Percentiles rank a stretch among this genome's conserved stretches.
phyloP scores from a whole-genome alignment of 2,797 vertebrate species.

The Novumbra hubbsi region DNA sequence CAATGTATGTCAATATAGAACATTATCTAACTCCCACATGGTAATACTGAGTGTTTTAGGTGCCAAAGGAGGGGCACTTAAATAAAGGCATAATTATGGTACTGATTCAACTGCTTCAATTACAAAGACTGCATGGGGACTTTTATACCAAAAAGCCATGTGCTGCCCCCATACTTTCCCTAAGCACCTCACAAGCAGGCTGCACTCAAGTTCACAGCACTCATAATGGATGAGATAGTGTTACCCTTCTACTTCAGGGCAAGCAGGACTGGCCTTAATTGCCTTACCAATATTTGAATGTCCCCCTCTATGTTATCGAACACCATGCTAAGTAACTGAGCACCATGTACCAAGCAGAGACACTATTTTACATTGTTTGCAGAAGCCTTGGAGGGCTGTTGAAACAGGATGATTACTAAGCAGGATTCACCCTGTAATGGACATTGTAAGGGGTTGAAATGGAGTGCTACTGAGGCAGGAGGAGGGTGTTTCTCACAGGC shows the following conservation, averaged over 20 bases:
- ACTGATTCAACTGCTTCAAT: too few species aligned
- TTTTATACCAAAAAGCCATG: slow-evolving; percentile 69
- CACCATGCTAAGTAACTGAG: slow-evolving; percentile 72
- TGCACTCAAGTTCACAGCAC: slow-evolving; percentile 62
- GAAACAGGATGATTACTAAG: slow-evolving; percentile 69
- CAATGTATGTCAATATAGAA: too few species aligned
- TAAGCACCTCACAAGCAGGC: slow-evolving; percentile 41
- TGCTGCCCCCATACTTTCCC: slow-evolving; percentile 37
- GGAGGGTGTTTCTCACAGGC: not conserved
- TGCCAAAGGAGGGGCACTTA: too few species aligned
- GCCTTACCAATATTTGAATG: slow-evolving; percentile 80
- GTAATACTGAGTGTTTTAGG: too few species aligned
- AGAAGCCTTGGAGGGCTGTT: slow-evolving; percentile 57
- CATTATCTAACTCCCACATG: too few species aligned
- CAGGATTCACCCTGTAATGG: slow-evolving; percentile 68
- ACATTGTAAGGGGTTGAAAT: slow-evolving; percentile 42
- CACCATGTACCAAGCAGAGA: slow-evolving; percentile 27
- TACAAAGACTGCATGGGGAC: slow-evolving; percentile 16
- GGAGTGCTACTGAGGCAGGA: slow-evolving; percentile 50
- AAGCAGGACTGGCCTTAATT: slow-evolving; percentile 72
- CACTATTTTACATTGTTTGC: slow-evolving; percentile 75
- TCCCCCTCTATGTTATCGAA: slow-evolving; percentile 74
- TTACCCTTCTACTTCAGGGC: slow-evolving; percentile 74
- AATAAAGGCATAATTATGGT: too few species aligned
- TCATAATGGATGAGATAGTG: slow-evolving; percentile 75